Conservation (phyloP, 2,888 invertebrate genomes). For the Cryptocheilus praepositus region DNA sequence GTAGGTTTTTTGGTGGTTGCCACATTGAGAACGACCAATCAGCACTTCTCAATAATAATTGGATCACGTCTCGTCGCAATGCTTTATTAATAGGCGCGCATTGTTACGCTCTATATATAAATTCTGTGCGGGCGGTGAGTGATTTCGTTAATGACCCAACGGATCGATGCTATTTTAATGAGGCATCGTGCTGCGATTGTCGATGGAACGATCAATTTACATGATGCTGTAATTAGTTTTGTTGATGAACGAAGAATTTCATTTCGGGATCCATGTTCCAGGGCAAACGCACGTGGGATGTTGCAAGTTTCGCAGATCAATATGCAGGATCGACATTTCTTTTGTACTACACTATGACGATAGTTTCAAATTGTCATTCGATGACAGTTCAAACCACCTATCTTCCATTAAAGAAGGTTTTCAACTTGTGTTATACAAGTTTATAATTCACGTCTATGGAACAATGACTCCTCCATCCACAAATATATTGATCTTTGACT, state of each 20-base stretch:
- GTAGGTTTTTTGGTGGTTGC: constrained; percentile 52
- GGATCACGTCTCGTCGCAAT: constrained; percentile 57
- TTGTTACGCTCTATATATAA: constrained; percentile 29
- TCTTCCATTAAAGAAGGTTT: too few species aligned
- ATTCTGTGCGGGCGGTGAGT: constrained; percentile 4
- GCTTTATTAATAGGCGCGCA: constrained; percentile 62
- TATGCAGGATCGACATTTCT: too few species aligned
- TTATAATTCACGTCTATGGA: too few species aligned
- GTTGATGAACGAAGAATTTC: too few species aligned
- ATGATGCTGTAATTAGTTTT: neutral
- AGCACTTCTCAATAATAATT: constrained; percentile 62
- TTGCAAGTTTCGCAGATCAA: too few species aligned
- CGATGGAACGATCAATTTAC: neutral
- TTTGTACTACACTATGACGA: too few species aligned
- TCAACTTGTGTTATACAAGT: too few species aligned
- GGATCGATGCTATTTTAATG: neutral
- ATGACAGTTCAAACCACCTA: too few species aligned
- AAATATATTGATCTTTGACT: too few species aligned
- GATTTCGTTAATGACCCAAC: constrained; percentile 25
- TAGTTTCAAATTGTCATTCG: too few species aligned
- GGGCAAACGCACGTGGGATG: too few species aligned
- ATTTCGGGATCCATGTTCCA: too few species aligned
- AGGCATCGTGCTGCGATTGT: neutral
- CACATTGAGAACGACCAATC: constrained; percentile 64
- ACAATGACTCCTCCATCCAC: neutral